A percentile compares a stretch with the other conserved stretches of the same genome.
phyloP scores from a whole-genome alignment of 2,888 invertebrate genomes.

The Allophyes oxyacanthae region DNA sequence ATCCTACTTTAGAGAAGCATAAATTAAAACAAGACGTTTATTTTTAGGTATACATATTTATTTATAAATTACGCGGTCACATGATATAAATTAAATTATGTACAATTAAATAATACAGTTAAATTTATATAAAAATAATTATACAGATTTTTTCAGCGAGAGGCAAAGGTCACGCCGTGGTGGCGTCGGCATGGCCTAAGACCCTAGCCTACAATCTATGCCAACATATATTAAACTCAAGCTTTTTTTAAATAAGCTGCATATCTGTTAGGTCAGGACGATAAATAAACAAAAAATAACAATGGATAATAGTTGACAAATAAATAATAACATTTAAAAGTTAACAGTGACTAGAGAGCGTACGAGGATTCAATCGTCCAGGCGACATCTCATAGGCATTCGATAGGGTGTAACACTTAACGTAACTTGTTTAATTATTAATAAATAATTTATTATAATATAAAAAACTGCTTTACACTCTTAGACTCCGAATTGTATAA shows the following conservation, averaged over 20 bases:
- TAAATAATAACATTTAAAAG: slow-evolving; percentile 78
- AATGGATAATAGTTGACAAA: slow-evolving; percentile 67
- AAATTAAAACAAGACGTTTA: slow-evolving; percentile 69
- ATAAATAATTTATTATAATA: slow-evolving; percentile 78
- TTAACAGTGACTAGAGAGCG: slow-evolving; percentile 86
- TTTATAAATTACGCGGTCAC: slow-evolving; percentile 88
- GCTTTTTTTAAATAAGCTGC: slow-evolving; percentile 81
- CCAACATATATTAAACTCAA: slow-evolving; percentile 83
- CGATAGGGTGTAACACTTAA: slow-evolving; percentile 88
- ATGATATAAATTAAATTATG: slow-evolving; percentile 88
- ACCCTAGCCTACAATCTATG: slow-evolving; percentile 62
- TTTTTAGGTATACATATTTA: slow-evolving; percentile 88
- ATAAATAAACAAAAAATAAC: slow-evolving; percentile 69
- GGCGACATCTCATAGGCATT: slow-evolving; percentile 82
- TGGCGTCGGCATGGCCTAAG: slow-evolving; percentile 70
- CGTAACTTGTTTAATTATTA: slow-evolving; percentile 73
- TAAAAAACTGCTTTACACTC: slow-evolving; percentile 81
- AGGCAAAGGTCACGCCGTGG: slow-evolving; percentile 69
- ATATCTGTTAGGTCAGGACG: slow-evolving; percentile 79
- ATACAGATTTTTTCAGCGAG: slow-evolving; percentile 70
- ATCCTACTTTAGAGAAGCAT: background rate
- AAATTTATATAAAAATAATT: slow-evolving; percentile 86
- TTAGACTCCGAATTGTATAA: slow-evolving; percentile 86
- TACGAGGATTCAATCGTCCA: slow-evolving; percentile 64
- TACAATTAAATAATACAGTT: slow-evolving; percentile 88